A percentile compares a stretch with the other conserved stretches of the same genome.
phyloP scores from a whole-genome alignment of 2,113 vertebrate genomes.

The Anarhynchus alexandrinus region DNA sequence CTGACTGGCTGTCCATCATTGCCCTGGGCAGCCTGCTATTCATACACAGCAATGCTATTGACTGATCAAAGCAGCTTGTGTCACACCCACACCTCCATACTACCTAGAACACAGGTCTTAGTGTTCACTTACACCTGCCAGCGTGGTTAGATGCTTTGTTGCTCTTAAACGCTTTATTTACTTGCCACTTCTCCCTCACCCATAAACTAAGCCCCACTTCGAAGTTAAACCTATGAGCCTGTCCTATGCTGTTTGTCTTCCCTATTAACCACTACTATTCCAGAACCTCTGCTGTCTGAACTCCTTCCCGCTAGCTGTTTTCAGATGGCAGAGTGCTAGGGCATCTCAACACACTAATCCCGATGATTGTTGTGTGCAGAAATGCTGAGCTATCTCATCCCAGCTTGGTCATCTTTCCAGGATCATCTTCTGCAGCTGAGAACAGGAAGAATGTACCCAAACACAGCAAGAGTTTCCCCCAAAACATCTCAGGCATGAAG shows the following conservation, averaged over 20 bases:
- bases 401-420: background rate
- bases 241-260: background rate
- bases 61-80: background rate
- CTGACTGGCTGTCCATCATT: background rate
- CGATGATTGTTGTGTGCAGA: background rate
- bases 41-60: rapidly evolving
- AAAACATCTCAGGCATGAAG: background rate
- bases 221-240: background rate
- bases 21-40: background rate
- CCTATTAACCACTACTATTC: background rate
- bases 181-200: background rate
- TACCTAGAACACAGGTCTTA: background rate
- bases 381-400: background rate
- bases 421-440: background rate
- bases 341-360: background rate
- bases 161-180: background rate
- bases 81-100: background rate
- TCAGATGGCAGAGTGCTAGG: background rate
- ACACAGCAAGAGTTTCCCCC: background rate
- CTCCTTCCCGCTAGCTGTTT: background rate
- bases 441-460: background rate
- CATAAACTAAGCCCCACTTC: background rate
- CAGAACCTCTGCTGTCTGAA: background rate
- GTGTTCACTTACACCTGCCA: background rate
- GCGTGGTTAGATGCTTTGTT: background rate